Evolutionary conservation across 2,113 vertebrate species (phyloP).

Genomic region (western clawed frog (Xenopus tropicalis)): UCB_Xtro_10.0 CM004446.2:94438501-94439000

Average conservation of each 20-base stretch:
- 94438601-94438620: not conserved
- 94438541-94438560: not conserved
- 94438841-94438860: conserved; percentile 9
- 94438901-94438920: not conserved
- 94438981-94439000: too few relatives aligned
- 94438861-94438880: not conserved
- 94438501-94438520: too few relatives aligned
- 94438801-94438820: conserved; percentile 4
- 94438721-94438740: not conserved
- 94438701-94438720: not conserved
- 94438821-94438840: not conserved
- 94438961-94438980: too few relatives aligned
- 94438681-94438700: not conserved
- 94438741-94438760: conserved; percentile 24
- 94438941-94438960: not conserved
- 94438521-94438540: not conserved
- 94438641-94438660: not conserved
- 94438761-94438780: conserved; percentile 14
- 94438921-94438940: not conserved
- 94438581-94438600: not conserved
- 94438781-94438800: conserved; percentile 31
- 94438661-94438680: too few relatives aligned
- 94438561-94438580: not conserved
- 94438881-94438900: not conserved
- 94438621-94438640: too few relatives aligned